phyloP scores from a whole-genome alignment of 1,140 invertebrate genomes.

The Magallana gigas region DNA sequence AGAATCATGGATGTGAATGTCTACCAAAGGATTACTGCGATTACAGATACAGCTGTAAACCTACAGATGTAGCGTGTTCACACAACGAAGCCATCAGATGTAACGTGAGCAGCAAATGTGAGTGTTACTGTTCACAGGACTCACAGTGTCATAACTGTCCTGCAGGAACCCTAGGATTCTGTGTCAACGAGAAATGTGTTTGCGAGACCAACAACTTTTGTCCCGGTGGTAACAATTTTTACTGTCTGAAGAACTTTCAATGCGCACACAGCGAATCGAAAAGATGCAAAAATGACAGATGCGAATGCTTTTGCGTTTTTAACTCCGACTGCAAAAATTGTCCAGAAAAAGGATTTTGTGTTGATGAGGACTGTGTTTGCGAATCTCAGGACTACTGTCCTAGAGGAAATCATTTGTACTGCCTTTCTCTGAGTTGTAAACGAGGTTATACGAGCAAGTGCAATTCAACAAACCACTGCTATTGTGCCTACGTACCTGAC shows the following conservation, averaged over 20 bases:
- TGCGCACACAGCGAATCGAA: neutral
- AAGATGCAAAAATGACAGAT: constrained; percentile 1
- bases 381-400: neutral
- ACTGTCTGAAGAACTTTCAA: neutral
- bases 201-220: neutral
- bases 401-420: neutral
- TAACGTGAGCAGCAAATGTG: neutral
- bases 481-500: neutral
- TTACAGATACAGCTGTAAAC: neutral
- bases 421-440: neutral
- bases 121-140: neutral
- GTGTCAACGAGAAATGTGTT: neutral
- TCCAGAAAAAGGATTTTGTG: neutral
- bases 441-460: neutral
- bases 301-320: neutral
- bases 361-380: neutral
- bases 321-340: neutral
- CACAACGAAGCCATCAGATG: neutral
- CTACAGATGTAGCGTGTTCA: neutral
- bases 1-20: too few species aligned
- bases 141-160: neutral
- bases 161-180: neutral
- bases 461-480: neutral
- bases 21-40: too few species aligned
- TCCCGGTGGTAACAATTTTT: neutral